Evolutionary conservation across 2,113 vertebrate species (phyloP).

Genomic region (Semicossyphus pulcher): DNA sequence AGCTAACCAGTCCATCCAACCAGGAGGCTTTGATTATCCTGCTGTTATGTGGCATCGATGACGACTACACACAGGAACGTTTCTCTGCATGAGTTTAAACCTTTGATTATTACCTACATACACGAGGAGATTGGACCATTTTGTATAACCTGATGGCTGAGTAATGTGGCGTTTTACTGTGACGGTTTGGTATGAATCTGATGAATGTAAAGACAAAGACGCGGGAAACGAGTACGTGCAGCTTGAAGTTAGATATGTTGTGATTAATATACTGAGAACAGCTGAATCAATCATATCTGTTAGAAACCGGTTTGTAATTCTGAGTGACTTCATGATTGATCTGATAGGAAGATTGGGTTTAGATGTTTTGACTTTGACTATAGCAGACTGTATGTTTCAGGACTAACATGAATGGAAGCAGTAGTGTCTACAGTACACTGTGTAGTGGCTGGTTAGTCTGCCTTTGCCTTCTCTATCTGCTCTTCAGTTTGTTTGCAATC

Average conservation of each 20-base stretch:
- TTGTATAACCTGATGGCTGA: not conserved
- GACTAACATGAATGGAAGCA: conserved; percentile 34
- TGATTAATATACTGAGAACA: not conserved
- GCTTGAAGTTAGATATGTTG: not conserved
- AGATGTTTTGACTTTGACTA: conserved; percentile 4
- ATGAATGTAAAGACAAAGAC: conserved; percentile 1
- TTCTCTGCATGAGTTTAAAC: not conserved
- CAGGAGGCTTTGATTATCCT: conserved; percentile 20
- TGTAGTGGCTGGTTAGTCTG: conserved; percentile 6
- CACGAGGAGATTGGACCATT: not conserved
- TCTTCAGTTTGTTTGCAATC: not conserved
- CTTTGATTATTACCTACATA: not conserved
- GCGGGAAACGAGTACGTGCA: not conserved
- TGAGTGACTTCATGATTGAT: not conserved
- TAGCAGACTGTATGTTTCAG: conserved; percentile 13
- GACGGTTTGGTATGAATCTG: not conserved
- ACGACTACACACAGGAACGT: conserved; percentile 11
- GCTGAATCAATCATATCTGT: too few species aligned
- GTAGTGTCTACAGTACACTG: not conserved
- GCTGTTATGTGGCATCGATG: conserved; percentile 22
- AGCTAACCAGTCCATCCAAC: conserved; percentile 49
- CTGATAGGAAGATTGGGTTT: not conserved
- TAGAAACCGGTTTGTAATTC: too few species aligned
- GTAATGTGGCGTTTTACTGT: not conserved
- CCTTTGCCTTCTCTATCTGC: conserved; percentile 23